These are phyloP conservation scores for Palythoa grandis DNA, from an alignment of 92 coral and sea anemone genomes.

Conservation along the genomic window DNA sequence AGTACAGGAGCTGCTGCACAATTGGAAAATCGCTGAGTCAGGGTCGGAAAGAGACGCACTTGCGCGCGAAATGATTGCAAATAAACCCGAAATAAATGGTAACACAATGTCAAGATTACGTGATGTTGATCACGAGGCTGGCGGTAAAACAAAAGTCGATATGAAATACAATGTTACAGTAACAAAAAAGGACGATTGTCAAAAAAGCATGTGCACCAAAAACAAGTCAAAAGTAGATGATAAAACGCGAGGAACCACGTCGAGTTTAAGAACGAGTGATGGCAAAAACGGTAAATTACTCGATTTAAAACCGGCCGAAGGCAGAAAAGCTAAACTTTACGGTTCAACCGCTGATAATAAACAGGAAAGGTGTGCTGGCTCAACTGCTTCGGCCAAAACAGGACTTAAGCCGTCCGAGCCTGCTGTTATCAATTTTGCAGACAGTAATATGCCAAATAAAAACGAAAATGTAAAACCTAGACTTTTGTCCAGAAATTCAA, in stretches of 20 bases:
- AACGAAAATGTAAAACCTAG: constrained; percentile 25
- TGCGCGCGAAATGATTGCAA: constrained; percentile 45
- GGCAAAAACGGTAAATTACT: not conserved
- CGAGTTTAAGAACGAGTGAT: not conserved
- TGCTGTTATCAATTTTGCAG: not conserved
- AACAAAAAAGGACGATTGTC: not conserved
- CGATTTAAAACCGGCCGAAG: not conserved
- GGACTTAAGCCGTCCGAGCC: not conserved
- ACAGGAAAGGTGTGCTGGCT: not conserved
- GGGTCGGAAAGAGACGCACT: constrained; percentile 45
- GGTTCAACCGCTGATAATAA: not conserved
- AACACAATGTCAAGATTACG: not conserved
- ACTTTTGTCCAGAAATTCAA: constrained; percentile 19
- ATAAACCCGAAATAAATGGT: constrained; percentile 21
- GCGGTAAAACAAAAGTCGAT: not conserved
- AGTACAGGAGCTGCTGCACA: constrained; percentile 41
- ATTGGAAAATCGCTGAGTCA: constrained; percentile 34
- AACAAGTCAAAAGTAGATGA: not conserved
- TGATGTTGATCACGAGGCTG: constrained; percentile 15
- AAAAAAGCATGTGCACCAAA: not conserved
- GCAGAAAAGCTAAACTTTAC: constrained; percentile 4
- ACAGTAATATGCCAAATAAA: not conserved
- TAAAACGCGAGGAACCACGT: not conserved
- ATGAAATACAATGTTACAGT: not conserved
- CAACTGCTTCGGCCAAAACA: not conserved